Evolutionary conservation across 1,140 invertebrate species (phyloP).

Genomic region (Dolichoris vasculosae): DNA sequence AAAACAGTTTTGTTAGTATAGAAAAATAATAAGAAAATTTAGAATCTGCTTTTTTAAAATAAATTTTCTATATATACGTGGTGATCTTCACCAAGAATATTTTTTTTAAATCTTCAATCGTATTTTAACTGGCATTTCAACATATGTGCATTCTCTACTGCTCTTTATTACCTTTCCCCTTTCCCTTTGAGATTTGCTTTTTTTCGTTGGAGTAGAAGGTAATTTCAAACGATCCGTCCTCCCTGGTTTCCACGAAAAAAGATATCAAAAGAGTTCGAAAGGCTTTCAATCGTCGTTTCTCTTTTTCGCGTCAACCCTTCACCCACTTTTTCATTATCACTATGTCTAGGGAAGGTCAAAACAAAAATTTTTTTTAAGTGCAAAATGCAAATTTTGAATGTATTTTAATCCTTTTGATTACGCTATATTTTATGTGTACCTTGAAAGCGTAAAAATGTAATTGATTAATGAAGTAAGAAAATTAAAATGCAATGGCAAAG

Average conservation of each 20-base stretch:
- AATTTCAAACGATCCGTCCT: background rate
- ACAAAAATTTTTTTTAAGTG: background rate
- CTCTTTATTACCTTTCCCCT: constrained; percentile 3
- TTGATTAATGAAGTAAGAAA: no score
- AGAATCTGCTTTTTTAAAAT: no score
- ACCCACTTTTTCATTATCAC: background rate
- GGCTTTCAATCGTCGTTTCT: background rate
- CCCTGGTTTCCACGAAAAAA: background rate
- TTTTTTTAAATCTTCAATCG: no score
- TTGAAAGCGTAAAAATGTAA: no score
- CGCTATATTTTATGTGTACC: no score
- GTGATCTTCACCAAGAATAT: no score
- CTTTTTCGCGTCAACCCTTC: background rate
- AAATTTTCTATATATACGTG: no score
- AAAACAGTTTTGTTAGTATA: no score
- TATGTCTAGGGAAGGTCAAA: background rate
- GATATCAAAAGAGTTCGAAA: background rate
- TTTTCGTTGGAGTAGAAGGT: background rate
- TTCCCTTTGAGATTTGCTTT: background rate
- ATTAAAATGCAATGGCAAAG: no score
- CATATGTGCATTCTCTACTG: background rate
- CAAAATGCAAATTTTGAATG: background rate
- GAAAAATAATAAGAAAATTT: no score
- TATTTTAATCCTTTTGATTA: background rate
- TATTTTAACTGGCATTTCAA: no score